A percentile compares a stretch with the other conserved stretches of the same genome.
Conservation (phyloP, 2,888 invertebrate genomes). For the Panzeria rudis region DNA sequence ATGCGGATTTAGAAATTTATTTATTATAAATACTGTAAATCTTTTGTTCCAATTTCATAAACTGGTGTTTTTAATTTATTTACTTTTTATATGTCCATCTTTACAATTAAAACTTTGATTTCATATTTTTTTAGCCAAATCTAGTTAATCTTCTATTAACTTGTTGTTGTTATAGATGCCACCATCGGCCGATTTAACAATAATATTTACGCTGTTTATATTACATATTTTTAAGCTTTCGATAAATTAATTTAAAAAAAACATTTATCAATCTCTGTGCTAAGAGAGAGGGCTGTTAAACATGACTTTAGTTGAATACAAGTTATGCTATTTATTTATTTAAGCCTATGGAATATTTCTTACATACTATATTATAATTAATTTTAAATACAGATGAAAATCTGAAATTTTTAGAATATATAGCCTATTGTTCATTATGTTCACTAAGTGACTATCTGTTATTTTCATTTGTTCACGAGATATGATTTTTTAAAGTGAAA, state of each 20-base stretch:
- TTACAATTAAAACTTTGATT: slow-evolving; percentile 21
- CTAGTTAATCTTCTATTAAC: slow-evolving; percentile 31
- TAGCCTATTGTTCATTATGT: too few relatives aligned
- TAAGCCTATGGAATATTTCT: not conserved
- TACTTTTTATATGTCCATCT: slow-evolving; percentile 22
- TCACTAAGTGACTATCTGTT: too few relatives aligned
- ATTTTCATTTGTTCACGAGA: too few relatives aligned
- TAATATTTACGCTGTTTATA: slow-evolving; percentile 2
- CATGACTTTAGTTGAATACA: not conserved
- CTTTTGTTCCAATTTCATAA: slow-evolving; percentile 63
- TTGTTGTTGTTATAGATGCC: not conserved
- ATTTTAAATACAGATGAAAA: too few relatives aligned
- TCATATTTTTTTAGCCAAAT: slow-evolving; percentile 25
- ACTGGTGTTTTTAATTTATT: slow-evolving; percentile 36
- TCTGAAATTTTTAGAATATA: too few relatives aligned
- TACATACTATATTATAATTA: not conserved
- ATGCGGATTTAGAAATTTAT: slow-evolving; percentile 54
- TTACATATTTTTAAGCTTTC: slow-evolving; percentile 11
- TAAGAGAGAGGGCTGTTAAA: not conserved
- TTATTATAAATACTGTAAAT: slow-evolving; percentile 20
- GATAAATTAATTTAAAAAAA: not conserved
- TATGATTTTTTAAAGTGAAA: too few relatives aligned
- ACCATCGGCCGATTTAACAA: not conserved
- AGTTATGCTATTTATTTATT: not conserved
- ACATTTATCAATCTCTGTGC: not conserved